phyloP scores from a whole-genome alignment of 2,888 invertebrate species.

The Eledone cirrhosa region DNA sequence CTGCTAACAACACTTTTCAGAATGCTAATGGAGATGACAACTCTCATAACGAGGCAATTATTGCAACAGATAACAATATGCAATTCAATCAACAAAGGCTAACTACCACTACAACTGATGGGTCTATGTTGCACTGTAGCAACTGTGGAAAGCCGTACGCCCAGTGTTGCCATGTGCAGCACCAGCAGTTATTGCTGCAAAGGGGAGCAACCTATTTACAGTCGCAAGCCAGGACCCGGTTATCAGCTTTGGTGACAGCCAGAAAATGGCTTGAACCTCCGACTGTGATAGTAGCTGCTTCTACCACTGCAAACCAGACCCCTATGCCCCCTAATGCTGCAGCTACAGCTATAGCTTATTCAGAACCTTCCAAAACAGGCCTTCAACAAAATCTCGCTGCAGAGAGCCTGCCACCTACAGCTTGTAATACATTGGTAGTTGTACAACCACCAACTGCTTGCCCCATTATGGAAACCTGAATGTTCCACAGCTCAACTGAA shows the following conservation, averaged over 20 bases:
- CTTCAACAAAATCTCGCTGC: background rate
- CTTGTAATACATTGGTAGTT: background rate
- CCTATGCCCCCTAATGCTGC: background rate
- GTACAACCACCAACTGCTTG: background rate
- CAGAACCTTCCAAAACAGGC: background rate
- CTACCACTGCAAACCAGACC: background rate
- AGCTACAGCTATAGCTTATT: background rate
- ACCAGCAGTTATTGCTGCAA: background rate
- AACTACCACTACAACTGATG: too few species aligned
- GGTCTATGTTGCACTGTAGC: background rate
- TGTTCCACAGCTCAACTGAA: background rate
- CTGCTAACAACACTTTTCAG: background rate
- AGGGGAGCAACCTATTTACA: background rate
- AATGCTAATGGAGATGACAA: background rate
- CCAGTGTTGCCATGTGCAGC: background rate
- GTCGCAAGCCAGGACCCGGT: background rate
- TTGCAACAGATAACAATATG: background rate
- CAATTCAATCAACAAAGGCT: background rate
- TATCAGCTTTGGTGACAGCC: background rate
- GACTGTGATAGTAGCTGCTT: conserved; percentile 4
- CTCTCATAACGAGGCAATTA: too few species aligned
- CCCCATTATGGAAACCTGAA: conserved; percentile 6
- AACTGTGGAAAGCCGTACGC: background rate
- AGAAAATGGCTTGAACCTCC: conserved; percentile 18
- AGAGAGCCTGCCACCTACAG: background rate